Conservation (phyloP, 2,888 invertebrate genomes). For the Entomobrya proxima region DNA sequence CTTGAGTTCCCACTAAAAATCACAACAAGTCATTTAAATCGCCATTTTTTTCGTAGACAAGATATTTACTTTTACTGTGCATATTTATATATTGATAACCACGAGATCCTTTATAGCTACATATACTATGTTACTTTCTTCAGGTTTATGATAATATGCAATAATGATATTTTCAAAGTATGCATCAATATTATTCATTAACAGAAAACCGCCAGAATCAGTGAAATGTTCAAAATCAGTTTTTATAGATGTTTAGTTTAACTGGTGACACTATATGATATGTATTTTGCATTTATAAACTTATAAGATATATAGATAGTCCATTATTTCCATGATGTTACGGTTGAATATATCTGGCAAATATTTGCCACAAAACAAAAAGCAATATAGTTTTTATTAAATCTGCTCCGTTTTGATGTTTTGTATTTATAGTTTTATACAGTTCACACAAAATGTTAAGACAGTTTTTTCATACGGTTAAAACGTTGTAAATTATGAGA, state of each 20-base stretch:
- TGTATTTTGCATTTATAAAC: constrained; percentile 38
- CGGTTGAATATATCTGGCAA: background rate
- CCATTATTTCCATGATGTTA: background rate
- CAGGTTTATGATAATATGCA: background rate
- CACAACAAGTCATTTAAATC: constrained; percentile 51
- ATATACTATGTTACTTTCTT: constrained; percentile 23
- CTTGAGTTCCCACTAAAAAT: constrained; percentile 59
- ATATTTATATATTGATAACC: background rate
- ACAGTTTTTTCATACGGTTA: constrained; percentile 13
- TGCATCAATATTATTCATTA: background rate
- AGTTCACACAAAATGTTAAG: constrained; percentile 17
- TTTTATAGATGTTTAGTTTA: background rate
- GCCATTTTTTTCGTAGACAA: constrained; percentile 55
- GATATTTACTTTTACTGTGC: constrained; percentile 4
- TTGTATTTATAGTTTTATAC: constrained; percentile 59
- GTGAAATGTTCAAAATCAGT: constrained; percentile 25
- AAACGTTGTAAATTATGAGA: background rate
- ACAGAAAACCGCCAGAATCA: background rate
- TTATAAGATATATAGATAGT: background rate
- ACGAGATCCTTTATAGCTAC: constrained; percentile 30
- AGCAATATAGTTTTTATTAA: constrained; percentile 18
- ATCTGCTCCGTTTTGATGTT: constrained; percentile 40
- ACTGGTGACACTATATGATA: no score
- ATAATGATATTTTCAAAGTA: background rate
- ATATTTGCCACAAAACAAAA: constrained; percentile 8